phyloP scores from a whole-genome alignment of 2,888 invertebrate genomes.

The Sepiola atlantica region DNA sequence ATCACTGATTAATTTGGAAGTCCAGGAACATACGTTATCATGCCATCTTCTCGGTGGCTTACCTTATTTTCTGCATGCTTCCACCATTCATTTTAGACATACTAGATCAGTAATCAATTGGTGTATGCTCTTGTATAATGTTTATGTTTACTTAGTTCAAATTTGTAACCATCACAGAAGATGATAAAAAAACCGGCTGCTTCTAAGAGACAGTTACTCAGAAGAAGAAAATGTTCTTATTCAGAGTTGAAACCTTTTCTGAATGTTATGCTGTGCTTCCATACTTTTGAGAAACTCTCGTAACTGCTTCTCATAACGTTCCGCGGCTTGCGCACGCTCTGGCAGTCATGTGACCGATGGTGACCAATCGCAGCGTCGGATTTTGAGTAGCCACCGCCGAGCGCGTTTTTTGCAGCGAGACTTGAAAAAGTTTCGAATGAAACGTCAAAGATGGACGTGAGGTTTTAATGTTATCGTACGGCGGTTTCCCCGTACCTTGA shows the following conservation, averaged over 20 bases:
- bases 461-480: constrained; percentile 23
- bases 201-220: neutral
- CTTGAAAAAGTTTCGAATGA: constrained; percentile 42
- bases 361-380: constrained; percentile 5
- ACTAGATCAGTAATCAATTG: too few relatives aligned
- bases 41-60: too few relatives aligned
- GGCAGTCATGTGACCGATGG: neutral
- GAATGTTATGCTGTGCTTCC: neutral
- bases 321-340: constrained; percentile 39
- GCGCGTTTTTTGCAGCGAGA: constrained; percentile 46
- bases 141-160: too few relatives aligned
- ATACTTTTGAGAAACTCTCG: constrained; percentile 34
- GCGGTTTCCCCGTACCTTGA: constrained; percentile 43
- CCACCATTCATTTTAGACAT: too few relatives aligned
- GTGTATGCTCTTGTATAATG: too few relatives aligned
- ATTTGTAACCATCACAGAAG: too few relatives aligned
- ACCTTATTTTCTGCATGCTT: too few relatives aligned
- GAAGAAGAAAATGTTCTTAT: neutral
- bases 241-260: neutral
- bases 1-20: too few relatives aligned
- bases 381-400: constrained; percentile 37
- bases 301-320: neutral
- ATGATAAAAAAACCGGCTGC: too few relatives aligned
- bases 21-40: too few relatives aligned
- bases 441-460: constrained; percentile 43